Evolutionary conservation across 2,797 vertebrate species (phyloP).

Genomic region (Mormyrus hasselquistii): DNA sequence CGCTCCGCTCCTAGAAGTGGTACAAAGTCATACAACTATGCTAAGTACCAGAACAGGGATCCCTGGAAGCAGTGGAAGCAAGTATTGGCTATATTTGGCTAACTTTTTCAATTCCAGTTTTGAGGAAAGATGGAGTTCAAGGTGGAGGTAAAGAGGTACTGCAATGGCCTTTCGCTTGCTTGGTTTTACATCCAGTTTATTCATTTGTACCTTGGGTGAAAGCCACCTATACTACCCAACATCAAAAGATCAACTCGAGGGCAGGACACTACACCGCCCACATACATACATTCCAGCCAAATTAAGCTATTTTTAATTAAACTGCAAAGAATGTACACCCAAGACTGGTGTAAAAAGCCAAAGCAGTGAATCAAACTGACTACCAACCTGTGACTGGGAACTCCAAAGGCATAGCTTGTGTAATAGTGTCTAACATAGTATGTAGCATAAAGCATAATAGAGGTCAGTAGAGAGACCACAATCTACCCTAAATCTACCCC

Average conservation of each 20-base stretch:
- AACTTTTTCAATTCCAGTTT: neutral
- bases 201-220: neutral
- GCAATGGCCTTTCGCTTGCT: neutral
- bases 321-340: neutral
- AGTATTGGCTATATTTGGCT: neutral
- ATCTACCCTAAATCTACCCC: neutral
- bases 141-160: neutral
- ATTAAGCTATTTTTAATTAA: neutral
- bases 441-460: neutral
- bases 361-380: neutral
- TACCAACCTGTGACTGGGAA: neutral
- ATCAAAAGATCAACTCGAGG: neutral
- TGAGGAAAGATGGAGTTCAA: neutral
- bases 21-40: neutral
- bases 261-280: neutral
- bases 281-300: neutral
- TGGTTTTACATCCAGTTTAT: neutral
- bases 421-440: neutral
- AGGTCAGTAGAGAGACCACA: neutral
- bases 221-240: too few relatives aligned
- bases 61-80: neutral
- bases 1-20: neutral
- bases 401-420: neutral
- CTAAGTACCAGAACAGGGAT: neutral
- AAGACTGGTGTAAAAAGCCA: neutral